These are phyloP conservation scores for Epizoanthus scotinus DNA, from an alignment of 92 coral and sea anemone genomes.

Conservation along the genomic window DNA sequence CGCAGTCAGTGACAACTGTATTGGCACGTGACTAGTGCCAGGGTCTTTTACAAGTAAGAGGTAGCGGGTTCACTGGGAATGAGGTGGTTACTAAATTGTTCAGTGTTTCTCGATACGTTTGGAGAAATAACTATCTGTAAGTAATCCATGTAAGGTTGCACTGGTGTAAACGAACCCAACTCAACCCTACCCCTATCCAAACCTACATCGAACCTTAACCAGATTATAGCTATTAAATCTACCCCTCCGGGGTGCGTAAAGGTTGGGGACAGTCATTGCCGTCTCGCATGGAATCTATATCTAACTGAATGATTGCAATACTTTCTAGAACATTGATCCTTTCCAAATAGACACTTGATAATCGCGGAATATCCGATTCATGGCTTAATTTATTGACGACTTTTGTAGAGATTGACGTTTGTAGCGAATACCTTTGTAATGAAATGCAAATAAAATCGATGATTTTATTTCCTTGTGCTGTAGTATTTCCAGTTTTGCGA, in stretches of 20 bases:
- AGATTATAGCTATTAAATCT: too few relatives aligned
- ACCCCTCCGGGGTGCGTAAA: not conserved
- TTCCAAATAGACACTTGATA: not conserved
- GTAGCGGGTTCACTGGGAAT: too few relatives aligned
- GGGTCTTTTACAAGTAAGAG: too few relatives aligned
- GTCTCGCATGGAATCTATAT: not conserved
- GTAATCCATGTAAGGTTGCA: too few relatives aligned
- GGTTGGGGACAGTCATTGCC: not conserved
- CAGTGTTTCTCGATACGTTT: too few relatives aligned
- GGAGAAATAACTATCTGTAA: too few relatives aligned
- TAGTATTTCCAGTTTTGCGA: not conserved
- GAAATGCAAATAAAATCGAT: conserved; percentile 37
- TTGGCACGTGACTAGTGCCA: too few relatives aligned
- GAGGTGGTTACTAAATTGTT: too few relatives aligned
- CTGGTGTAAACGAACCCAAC: too few relatives aligned
- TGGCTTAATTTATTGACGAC: conserved; percentile 41
- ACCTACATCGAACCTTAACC: too few relatives aligned
- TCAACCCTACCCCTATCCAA: too few relatives aligned
- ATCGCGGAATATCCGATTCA: not conserved
- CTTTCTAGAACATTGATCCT: conserved; percentile 9
- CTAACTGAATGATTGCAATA: not conserved
- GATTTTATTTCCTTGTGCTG: not conserved
- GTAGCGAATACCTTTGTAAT: conserved; percentile 49
- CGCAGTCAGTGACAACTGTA: too few relatives aligned
- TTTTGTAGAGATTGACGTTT: conserved; percentile 54